phyloP scores from a whole-genome alignment of 1,140 invertebrate species.

The Eriosoma lanigerum region DNA sequence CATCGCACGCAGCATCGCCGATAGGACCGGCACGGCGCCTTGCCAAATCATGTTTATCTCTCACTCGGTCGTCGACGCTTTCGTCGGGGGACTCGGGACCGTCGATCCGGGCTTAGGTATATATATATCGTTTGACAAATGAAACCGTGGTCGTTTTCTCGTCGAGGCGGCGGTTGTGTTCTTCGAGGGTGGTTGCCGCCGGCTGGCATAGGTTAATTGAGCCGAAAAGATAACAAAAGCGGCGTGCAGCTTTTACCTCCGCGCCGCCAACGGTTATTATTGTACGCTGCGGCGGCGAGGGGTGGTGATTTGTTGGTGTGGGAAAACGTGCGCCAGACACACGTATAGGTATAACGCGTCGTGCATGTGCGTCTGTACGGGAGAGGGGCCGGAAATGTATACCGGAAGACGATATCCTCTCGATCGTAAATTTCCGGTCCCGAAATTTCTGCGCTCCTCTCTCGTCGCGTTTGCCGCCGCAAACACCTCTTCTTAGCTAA shows the following conservation, averaged over 20 bases:
- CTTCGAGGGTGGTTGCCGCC: background rate
- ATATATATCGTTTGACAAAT: conserved; percentile 43
- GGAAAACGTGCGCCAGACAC: conserved; percentile 41
- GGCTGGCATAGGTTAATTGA: conserved; percentile 42
- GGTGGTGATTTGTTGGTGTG: conserved; percentile 40
- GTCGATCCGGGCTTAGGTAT: too few relatives aligned
- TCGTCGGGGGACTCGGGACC: too few relatives aligned
- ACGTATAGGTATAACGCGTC: background rate
- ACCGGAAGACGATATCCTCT: conserved; percentile 39
- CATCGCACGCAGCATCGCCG: background rate
- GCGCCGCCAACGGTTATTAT: background rate
- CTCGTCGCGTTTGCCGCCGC: background rate
- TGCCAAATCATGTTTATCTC: conserved; percentile 40
- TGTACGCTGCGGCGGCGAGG: too few relatives aligned
- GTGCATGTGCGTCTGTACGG: background rate
- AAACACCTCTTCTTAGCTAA: conserved; percentile 13
- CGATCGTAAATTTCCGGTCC: conserved; percentile 47
- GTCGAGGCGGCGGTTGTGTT: background rate
- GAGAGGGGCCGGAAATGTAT: background rate
- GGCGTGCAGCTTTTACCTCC: background rate
- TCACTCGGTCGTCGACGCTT: conserved; percentile 1
- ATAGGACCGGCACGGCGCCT: background rate
- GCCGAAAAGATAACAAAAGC: conserved; percentile 50
- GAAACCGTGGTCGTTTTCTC: conserved; percentile 1
- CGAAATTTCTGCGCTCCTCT: conserved; percentile 6